These are phyloP conservation scores for Chaenocephalus aceratus DNA, from an alignment of 2,113 vertebrate genomes.

Conservation along the genomic window DNA sequence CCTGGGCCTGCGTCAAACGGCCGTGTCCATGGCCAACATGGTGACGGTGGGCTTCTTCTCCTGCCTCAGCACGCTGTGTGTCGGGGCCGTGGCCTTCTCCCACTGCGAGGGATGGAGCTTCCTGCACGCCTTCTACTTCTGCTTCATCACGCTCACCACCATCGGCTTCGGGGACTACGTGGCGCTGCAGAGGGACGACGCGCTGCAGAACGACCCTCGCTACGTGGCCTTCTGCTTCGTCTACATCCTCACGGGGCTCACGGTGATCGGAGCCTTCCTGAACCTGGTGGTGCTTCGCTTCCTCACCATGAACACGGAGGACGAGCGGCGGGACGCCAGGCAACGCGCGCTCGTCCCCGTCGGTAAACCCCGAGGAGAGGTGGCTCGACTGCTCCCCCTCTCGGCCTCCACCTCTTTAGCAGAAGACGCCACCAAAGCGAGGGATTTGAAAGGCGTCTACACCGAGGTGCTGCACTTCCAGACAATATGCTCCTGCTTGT, in stretches of 20 bases:
- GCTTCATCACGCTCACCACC: constrained; percentile 98
- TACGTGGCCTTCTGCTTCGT: constrained; percentile 99
- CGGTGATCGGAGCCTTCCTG: constrained; percentile 97
- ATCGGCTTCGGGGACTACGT: constrained; percentile 89
- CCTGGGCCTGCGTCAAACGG: constrained; percentile 89
- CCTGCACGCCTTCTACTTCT: constrained; percentile 98
- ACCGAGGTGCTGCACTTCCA: constrained; percentile 96
- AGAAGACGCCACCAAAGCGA: constrained; percentile 45
- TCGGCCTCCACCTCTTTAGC: constrained; percentile 38
- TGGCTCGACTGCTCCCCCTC: constrained; percentile 50
- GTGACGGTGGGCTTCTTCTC: constrained; percentile 97
- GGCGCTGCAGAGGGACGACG: constrained; percentile 95
- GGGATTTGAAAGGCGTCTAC: constrained; percentile 89
- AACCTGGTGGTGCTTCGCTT: constrained; percentile 97
- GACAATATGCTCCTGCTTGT: constrained; percentile 96
- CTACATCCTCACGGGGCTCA: constrained; percentile 96
- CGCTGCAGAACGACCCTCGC: constrained; percentile 93
- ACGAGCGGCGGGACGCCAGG: constrained; percentile 93
- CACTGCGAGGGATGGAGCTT: constrained; percentile 97
- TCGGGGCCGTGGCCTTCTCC: constrained; percentile 94
- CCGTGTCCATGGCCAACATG: constrained; percentile 99
- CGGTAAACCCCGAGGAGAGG: constrained; percentile 72
- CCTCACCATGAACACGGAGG: constrained; percentile 97
- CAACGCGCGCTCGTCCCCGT: constrained; percentile 86
- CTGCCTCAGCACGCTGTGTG: constrained; percentile 93